Evolutionary conservation across 2,888 invertebrate species (phyloP), one percentile per base, ranked within the genome.

Genomic region (Eustalomyia histrio): DNA sequence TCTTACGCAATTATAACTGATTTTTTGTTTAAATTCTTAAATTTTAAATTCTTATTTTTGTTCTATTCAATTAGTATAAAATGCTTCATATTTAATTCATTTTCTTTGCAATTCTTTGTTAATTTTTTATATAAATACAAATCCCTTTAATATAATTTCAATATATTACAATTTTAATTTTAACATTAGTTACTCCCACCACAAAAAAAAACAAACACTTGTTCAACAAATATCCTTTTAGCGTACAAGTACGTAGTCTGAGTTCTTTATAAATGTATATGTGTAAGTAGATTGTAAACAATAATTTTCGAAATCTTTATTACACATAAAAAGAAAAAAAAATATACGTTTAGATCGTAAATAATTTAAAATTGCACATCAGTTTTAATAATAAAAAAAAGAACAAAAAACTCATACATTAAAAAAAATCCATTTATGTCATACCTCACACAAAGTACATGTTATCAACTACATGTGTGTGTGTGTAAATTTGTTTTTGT

Each of bases 351-450:
- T 53, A 65, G 69, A 79, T 74, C 69, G 53, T 79, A 74, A 74
- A 74, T 79, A 65, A 74, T 74, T 79, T 79, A 60, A 79, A 79
- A 74, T 74, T 65, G 21, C 58, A 52, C 39, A 64, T 79, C 65
- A 69, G 64, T 74, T 55, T 74, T 58, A 69, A 79, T 55, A 65
- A 58, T 47, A 57, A 65, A 67, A 39, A 50, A 16, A 35, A 53
- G 50, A 61, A 29, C 4, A 7, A 29, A 29, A 61, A 53, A 71
- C 47, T 76, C 33, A 43, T 29, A 14, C 52, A 14, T 29, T 16
- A n/a, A 50, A 24, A 64, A 7, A 52, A 16, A 63, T 21, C 17
- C 12, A 53, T 10, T 7, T 8, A 33, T n/a, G n/a, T n/a, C n/a
- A n/a, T n/a, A n/a, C n/a, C n/a, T n/a, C 21, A 21, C 2, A 21